phyloP scores from a whole-genome alignment of 1,140 invertebrate species.

The Microplitis mediator region DNA sequence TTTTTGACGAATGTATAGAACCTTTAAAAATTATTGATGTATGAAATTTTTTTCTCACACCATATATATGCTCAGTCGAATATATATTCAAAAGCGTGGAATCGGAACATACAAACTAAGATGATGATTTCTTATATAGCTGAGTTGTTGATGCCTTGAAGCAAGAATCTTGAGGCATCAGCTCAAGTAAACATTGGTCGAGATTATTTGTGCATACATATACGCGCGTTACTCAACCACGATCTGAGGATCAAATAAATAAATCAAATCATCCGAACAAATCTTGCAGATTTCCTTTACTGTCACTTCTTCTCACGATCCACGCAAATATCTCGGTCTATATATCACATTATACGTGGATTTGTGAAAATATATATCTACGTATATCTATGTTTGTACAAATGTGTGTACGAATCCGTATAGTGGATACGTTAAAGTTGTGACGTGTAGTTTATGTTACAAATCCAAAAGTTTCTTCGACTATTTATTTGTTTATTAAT shows the following conservation, averaged over 20 bases:
- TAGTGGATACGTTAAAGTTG: not conserved
- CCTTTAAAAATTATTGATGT: too few species aligned
- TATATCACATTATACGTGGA: not conserved
- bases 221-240: not conserved
- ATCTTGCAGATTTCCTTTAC: slow-evolving; percentile 9
- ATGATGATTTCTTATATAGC: not conserved
- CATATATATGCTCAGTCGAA: too few species aligned
- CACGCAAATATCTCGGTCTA: not conserved
- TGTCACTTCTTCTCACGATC: not conserved
- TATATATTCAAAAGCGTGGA: not conserved
- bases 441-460: too few species aligned
- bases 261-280: slow-evolving; percentile 35
- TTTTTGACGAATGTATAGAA: too few species aligned
- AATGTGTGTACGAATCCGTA: not conserved
- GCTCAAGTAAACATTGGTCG: slow-evolving; percentile 22
- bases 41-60: too few species aligned
- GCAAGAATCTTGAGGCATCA: slow-evolving; percentile 22
- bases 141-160: not conserved
- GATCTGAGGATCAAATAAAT: slow-evolving; percentile 35
- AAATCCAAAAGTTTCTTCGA: too few species aligned
- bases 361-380: not conserved
- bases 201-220: slow-evolving; percentile 15
- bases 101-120: not conserved
- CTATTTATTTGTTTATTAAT: too few species aligned
- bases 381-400: too few species aligned